Conservation (phyloP, 2,797 vertebrate genomes). For the Falco concolor region DNA sequence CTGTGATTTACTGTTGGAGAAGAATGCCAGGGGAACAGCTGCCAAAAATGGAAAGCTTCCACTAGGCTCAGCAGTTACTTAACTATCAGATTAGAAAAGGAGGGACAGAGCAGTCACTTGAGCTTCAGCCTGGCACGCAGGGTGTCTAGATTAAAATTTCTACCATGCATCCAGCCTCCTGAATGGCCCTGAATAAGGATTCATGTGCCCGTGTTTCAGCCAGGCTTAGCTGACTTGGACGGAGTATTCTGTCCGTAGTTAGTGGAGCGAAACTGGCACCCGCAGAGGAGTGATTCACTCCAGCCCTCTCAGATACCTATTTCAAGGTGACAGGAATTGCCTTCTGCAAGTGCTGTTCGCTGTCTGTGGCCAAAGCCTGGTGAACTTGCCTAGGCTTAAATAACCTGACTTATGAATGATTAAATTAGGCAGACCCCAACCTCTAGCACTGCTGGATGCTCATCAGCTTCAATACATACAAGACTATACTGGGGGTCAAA, state of each 20-base stretch:
- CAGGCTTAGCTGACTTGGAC: not conserved
- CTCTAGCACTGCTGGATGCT: not conserved
- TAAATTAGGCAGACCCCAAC: not conserved
- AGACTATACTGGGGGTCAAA: not conserved
- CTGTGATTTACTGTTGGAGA: not conserved
- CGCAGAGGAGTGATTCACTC: not conserved
- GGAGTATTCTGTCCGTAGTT: not conserved
- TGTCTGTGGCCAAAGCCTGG: not conserved
- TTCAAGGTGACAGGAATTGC: not conserved
- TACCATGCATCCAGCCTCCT: not conserved
- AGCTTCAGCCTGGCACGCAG: not conserved
- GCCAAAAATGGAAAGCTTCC: not conserved
- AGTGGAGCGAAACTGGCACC: not conserved
- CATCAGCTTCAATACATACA: not conserved
- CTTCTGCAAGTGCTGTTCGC: not conserved
- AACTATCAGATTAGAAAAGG: not conserved
- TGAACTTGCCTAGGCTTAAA: not conserved
- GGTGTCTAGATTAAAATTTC: not conserved
- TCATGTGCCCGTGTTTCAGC: fast-evolving
- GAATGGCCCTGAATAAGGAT: not conserved
- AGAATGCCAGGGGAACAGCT: not conserved
- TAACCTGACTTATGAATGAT: not conserved
- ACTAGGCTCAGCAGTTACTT: not conserved
- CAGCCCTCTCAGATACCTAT: not conserved
- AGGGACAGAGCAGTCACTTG: not conserved